These are phyloP conservation scores for Erithacus rubecula DNA, from an alignment of 2,797 vertebrate genomes.

Conservation along the genomic window DNA sequence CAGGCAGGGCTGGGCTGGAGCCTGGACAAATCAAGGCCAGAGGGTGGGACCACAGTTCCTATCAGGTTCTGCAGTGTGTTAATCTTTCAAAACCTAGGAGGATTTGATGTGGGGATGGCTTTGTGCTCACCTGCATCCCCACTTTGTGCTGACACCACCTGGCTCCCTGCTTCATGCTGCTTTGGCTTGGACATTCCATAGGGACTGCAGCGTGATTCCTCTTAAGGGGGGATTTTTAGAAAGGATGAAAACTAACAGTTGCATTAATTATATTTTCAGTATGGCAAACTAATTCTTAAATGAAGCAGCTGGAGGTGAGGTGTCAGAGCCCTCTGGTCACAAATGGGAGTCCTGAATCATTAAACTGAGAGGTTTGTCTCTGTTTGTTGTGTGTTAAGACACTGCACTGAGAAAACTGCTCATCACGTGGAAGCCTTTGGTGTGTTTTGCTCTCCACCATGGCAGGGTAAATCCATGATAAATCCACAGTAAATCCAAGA, in stretches of 20 bases:
- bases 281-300: neutral
- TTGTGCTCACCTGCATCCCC: neutral
- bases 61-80: neutral
- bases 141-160: fast-evolving
- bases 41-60: fast-evolving
- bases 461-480: neutral
- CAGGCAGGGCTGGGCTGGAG: neutral
- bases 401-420: neutral
- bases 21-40: neutral
- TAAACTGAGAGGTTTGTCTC: neutral
- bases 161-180: fast-evolving
- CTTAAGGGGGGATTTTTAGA: neutral
- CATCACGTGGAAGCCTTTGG: neutral
- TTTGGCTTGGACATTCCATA: neutral
- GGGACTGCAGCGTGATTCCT: neutral
- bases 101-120: neutral
- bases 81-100: neutral
- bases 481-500: neutral
- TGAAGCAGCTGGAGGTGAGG: neutral
- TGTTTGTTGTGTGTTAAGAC: neutral
- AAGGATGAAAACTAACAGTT: neutral
- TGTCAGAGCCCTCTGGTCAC: neutral
- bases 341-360: constrained; percentile 59
- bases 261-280: neutral
- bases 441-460: neutral